phyloP scores from a whole-genome alignment of 2,113 vertebrate species.

The Microcebus griseorufus region DNA sequence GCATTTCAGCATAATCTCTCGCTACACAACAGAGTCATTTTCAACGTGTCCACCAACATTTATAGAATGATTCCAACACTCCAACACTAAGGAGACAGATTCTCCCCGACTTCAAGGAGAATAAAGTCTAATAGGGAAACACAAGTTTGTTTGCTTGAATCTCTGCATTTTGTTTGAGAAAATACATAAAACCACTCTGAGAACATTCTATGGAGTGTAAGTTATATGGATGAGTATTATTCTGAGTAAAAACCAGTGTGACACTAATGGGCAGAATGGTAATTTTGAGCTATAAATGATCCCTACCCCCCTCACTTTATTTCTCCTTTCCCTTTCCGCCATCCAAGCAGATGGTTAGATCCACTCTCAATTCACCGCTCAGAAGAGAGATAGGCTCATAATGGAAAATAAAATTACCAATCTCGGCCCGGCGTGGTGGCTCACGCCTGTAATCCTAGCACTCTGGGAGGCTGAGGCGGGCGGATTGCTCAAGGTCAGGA shows the following conservation, averaged over 20 bases:
- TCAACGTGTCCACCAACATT: not conserved
- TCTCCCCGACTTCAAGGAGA: not conserved
- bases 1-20: not conserved
- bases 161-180: conserved; percentile 27
- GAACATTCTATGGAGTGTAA: not conserved
- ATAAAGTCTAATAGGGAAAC: not conserved
- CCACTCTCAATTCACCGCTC: not conserved
- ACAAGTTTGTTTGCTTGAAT: not conserved
- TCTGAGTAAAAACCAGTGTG: not conserved
- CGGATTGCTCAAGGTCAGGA: too few relatives aligned
- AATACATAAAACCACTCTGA: not conserved
- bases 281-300: not conserved
- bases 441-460: too few relatives aligned
- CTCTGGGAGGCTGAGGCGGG: too few relatives aligned
- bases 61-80: not conserved
- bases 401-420: not conserved
- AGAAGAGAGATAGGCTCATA: not conserved
- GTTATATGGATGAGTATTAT: not conserved
- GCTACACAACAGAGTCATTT: not conserved
- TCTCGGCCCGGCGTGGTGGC: not conserved
- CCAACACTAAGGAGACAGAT: not conserved
- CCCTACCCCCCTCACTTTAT: not conserved
- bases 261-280: not conserved
- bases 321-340: not conserved
- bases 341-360: not conserved